Percentiles rank a stretch among this genome's conserved stretches.
Evolutionary conservation across 35 echinoderm and acorn worm species (phyloP).

Genomic region (Strongylocentrotus purpuratus): DNA sequence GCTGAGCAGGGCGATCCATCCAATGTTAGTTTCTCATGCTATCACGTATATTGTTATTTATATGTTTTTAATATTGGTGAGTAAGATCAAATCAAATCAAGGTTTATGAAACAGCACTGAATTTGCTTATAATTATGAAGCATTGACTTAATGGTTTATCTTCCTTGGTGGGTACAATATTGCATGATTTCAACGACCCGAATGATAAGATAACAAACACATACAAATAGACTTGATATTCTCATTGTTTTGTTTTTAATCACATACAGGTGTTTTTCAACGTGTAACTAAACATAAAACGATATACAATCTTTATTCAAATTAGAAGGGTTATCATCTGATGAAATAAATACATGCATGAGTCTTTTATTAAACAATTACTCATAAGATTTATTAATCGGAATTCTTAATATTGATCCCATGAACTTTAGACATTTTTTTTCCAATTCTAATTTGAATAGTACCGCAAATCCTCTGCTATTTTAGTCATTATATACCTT

Average conservation of each 20-base stretch:
- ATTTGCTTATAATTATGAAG: too few relatives aligned
- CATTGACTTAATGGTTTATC: background rate
- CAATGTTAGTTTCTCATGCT: too few relatives aligned
- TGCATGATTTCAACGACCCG: background rate
- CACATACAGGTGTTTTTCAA: background rate
- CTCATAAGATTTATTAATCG: background rate
- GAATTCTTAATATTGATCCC: background rate
- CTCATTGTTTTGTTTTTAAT: background rate
- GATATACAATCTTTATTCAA: background rate
- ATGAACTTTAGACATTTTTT: background rate
- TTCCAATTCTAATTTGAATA: background rate
- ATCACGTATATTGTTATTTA: too few relatives aligned
- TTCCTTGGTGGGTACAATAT: background rate
- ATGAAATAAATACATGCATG: background rate
- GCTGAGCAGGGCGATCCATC: too few relatives aligned
- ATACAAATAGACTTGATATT: background rate
- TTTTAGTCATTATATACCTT: too few relatives aligned
- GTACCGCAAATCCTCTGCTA: too few relatives aligned
- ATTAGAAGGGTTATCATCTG: background rate
- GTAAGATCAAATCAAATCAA: too few relatives aligned
- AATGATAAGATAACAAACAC: background rate
- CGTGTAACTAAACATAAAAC: background rate
- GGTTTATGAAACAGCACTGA: too few relatives aligned
- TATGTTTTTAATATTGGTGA: too few relatives aligned
- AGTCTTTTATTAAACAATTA: background rate